phyloP scores from a whole-genome alignment of 2,888 invertebrate genomes.

The Geotrupes spiniger region DNA sequence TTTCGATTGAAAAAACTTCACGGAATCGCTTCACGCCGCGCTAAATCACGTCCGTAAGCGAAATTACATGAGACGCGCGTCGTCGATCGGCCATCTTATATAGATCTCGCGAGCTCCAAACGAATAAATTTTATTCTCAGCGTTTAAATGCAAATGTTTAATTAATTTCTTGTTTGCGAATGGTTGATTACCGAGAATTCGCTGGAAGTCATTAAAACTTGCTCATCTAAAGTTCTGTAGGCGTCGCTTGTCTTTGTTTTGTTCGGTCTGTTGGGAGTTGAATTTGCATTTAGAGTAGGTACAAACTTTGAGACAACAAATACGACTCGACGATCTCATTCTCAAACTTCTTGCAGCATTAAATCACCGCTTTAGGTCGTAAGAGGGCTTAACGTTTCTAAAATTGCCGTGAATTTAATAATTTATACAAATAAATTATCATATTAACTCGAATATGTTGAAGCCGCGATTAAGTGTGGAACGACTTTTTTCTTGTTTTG shows the following conservation, averaged over 20 bases:
- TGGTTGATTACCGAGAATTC: slow-evolving; percentile 28
- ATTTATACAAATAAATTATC: slow-evolving; percentile 4
- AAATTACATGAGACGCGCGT: slow-evolving; percentile 17
- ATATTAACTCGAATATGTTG: background rate
- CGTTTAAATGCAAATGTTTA: slow-evolving; percentile 13
- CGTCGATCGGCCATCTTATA: slow-evolving; percentile 1
- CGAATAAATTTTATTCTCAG: slow-evolving; percentile 12
- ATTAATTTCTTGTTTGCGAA: slow-evolving; percentile 18
- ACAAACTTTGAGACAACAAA: slow-evolving; percentile 47
- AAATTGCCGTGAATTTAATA: background rate
- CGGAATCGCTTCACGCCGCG: slow-evolving; percentile 35
- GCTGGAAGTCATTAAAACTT: slow-evolving; percentile 30
- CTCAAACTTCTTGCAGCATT: slow-evolving; percentile 32
- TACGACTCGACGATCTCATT: slow-evolving; percentile 34
- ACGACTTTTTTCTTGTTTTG: no score
- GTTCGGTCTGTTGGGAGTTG: slow-evolving; percentile 39
- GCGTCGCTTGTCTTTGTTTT: slow-evolving; percentile 37
- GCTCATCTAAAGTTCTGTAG: slow-evolving; percentile 30
- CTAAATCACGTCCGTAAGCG: slow-evolving; percentile 19
- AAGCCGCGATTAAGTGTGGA: no score
- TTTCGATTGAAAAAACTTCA: slow-evolving; percentile 41
- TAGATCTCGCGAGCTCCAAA: background rate
- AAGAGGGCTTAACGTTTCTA: slow-evolving; percentile 8
- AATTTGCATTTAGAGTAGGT: slow-evolving; percentile 50
- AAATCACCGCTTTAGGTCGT: slow-evolving; percentile 20